phyloP scores from a whole-genome alignment of 1,140 invertebrate genomes.

The Magallana ariakensis region DNA sequence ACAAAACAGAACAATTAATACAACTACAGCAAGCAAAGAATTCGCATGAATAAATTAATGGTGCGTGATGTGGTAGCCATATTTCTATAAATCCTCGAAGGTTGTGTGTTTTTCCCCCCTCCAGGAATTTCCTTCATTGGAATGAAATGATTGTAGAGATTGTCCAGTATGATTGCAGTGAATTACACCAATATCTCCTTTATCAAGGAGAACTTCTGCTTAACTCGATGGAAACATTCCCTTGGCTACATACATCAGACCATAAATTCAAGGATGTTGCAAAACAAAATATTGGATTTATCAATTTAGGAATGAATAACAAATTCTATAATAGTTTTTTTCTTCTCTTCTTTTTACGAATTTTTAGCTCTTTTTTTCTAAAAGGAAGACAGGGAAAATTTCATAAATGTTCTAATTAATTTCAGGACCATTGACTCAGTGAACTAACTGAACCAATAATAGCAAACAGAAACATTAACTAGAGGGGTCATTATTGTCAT shows the following conservation, averaged over 20 bases:
- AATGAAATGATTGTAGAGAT: slow-evolving; percentile 28
- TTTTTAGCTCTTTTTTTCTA: too few species aligned
- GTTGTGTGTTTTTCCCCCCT: background rate
- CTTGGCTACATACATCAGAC: too few species aligned
- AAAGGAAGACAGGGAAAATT: too few species aligned
- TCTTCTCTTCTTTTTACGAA: too few species aligned
- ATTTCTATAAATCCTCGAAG: slow-evolving; percentile 1
- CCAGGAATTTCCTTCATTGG: slow-evolving; percentile 6
- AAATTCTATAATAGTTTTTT: too few species aligned
- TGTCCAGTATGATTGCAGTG: background rate
- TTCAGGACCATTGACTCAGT: background rate
- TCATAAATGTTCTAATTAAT: background rate
- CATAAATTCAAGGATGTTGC: too few species aligned
- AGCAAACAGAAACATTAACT: background rate
- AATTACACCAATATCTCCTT: background rate
- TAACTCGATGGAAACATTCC: too few species aligned
- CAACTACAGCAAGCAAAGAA: background rate
- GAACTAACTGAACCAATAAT: background rate
- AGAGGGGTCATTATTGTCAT: background rate
- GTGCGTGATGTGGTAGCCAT: background rate
- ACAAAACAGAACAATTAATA: slow-evolving; percentile 27
- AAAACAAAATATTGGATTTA: too few species aligned
- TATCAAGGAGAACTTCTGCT: background rate
- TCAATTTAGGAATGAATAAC: too few species aligned
- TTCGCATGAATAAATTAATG: slow-evolving; percentile 23